phyloP scores from a whole-genome alignment of 2,888 invertebrate species.

The Caenorhabditis sp. region DNA sequence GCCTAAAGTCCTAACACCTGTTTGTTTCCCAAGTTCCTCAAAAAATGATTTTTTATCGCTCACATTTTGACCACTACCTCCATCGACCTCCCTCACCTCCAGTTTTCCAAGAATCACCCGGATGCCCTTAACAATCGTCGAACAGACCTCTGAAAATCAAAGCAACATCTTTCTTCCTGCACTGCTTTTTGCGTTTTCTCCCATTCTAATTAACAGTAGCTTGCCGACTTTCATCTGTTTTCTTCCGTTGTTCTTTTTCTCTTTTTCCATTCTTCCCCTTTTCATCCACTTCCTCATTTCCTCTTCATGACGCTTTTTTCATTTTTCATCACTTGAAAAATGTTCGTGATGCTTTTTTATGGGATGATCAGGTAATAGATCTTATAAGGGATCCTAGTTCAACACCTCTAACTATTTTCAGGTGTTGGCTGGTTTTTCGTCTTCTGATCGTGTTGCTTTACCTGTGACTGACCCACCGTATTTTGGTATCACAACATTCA shows the following conservation, averaged over 20 bases:
- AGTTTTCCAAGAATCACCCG: too few relatives aligned
- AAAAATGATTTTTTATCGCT: too few relatives aligned
- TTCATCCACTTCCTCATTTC: constrained; percentile 39
- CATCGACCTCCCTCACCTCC: too few relatives aligned
- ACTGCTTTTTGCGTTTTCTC: not conserved
- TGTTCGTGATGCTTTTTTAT: constrained; percentile 12
- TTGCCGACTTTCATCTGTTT: constrained; percentile 15
- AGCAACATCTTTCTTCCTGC: not conserved
- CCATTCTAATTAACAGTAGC: constrained; percentile 46
- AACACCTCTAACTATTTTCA: not conserved
- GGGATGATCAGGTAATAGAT: not conserved
- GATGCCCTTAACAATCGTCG: too few relatives aligned
- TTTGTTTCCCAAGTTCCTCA: too few relatives aligned
- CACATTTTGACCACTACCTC: too few relatives aligned
- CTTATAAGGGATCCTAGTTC: constrained; percentile 6
- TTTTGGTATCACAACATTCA: too few relatives aligned
- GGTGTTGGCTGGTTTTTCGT: not conserved
- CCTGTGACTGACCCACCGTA: not conserved
- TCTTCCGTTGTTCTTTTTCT: constrained; percentile 31
- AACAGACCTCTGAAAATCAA: too few relatives aligned
- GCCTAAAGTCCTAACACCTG: too few relatives aligned
- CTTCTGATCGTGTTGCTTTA: not conserved
- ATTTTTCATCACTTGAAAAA: constrained; percentile 20
- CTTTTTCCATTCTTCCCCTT: not conserved
- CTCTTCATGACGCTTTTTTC: constrained; percentile 7